These are phyloP conservation scores for Theocolax elegans DNA, from an alignment of 1,140 invertebrate species.

Conservation along the genomic window DNA sequence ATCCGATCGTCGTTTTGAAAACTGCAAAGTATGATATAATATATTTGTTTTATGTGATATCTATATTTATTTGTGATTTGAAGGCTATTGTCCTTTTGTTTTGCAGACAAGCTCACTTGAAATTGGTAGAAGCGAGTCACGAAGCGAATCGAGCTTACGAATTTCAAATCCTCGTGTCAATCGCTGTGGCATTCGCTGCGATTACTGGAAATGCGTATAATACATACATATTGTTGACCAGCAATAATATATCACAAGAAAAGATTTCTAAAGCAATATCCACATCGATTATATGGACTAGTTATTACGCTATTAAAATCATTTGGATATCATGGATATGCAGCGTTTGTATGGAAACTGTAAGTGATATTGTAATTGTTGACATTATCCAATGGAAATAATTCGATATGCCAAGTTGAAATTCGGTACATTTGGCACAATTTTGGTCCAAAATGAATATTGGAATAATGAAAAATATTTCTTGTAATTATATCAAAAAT, in stretches of 20 bases:
- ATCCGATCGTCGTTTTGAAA: no score
- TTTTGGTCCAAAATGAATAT: no score
- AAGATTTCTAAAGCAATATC: not conserved
- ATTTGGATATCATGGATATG: constrained; percentile 39
- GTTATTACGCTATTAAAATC: constrained; percentile 37
- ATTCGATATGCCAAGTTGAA: no score
- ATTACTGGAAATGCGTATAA: constrained; percentile 43
- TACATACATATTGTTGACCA: constrained; percentile 35
- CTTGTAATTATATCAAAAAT: no score
- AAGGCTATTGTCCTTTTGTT: constrained; percentile 13
- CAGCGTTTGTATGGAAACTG: constrained; percentile 37
- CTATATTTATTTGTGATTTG: no score
- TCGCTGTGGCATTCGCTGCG: constrained; percentile 38
- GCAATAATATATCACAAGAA: not conserved
- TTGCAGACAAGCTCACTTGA: constrained; percentile 48
- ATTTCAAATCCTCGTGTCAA: constrained; percentile 45
- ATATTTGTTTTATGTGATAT: no score
- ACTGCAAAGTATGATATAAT: no score
- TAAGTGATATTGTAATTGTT: no score
- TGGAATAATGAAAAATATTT: no score
- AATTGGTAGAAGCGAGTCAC: constrained; percentile 42
- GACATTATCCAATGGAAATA: no score
- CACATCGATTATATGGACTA: constrained; percentile 8
- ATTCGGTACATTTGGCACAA: no score
- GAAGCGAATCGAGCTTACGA: constrained; percentile 43